phyloP scores from a whole-genome alignment of 2,797 vertebrate species.

The Hyperoplus lanceolatus region DNA sequence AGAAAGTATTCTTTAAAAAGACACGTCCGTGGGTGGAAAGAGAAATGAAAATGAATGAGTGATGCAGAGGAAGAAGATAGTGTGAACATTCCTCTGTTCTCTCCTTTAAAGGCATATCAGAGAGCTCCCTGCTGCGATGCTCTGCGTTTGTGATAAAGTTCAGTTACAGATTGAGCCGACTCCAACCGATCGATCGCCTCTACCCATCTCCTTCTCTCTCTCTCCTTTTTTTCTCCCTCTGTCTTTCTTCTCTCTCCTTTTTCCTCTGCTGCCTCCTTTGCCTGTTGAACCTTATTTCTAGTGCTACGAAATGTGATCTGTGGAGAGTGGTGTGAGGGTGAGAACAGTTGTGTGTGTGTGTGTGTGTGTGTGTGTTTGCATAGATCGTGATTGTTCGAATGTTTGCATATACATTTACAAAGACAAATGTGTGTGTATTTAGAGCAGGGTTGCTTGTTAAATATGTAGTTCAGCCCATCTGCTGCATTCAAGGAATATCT shows the following conservation, averaged over 20 bases:
- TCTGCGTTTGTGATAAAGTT: conserved; percentile 78
- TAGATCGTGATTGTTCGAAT: neutral
- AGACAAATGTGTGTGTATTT: conserved; percentile 2
- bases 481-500: neutral
- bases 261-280: conserved; percentile 52
- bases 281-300: conserved; percentile 73
- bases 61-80: conserved; percentile 60
- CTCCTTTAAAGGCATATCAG: conserved; percentile 67
- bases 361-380: conserved; percentile 13
- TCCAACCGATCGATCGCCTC: conserved; percentile 70
- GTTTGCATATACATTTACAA: neutral
- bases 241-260: conserved; percentile 19
- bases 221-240: conserved; percentile 29
- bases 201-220: conserved; percentile 36
- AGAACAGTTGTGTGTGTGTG: conserved; percentile 42
- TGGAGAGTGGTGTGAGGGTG: conserved; percentile 61
- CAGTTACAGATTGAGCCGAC: conserved; percentile 72
- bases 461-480: conserved; percentile 7
- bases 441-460: conserved; percentile 11
- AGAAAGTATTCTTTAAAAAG: conserved; percentile 62
- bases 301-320: conserved; percentile 76
- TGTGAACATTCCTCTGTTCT: conserved; percentile 71
- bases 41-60: conserved; percentile 75
- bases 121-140: conserved; percentile 73
- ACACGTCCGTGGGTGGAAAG: conserved; percentile 59